A percentile compares a stretch with the other conserved stretches of the same genome.
Conservation (phyloP, 1,140 invertebrate species). For the Orius insidiosus region DNA sequence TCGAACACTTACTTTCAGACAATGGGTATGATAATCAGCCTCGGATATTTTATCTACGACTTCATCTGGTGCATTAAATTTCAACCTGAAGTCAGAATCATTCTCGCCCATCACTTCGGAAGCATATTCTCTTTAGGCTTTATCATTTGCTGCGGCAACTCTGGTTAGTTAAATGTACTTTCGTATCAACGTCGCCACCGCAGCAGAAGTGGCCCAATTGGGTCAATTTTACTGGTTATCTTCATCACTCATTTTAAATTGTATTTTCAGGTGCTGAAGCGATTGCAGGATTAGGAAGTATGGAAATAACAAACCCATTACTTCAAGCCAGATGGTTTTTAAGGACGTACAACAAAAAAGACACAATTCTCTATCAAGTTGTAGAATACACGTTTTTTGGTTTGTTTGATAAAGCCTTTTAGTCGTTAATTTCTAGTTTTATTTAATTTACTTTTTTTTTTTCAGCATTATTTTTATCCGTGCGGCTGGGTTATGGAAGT, state of each 20-base stretch:
- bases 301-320: conserved; percentile 40
- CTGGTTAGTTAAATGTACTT: conserved; percentile 19
- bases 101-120: conserved; percentile 34
- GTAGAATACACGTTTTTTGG: conserved; percentile 15
- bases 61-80: conserved; percentile 34
- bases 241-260: background rate
- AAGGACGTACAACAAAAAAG: conserved; percentile 23
- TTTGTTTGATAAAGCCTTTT: background rate
- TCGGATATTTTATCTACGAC: conserved; percentile 35
- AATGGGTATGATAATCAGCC: conserved; percentile 16
- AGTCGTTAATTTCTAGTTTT: background rate
- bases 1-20: conserved; percentile 11
- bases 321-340: conserved; percentile 35
- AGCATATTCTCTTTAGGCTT: conserved; percentile 29
- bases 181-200: no score
- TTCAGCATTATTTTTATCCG: conserved; percentile 12
- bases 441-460: background rate
- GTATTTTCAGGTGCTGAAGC: conserved; percentile 29
- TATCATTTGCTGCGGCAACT: conserved; percentile 29
- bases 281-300: conserved; percentile 26
- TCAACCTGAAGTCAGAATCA: conserved; percentile 29
- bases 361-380: conserved; percentile 14
- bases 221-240: no score
- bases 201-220: no score
- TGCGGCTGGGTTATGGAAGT: conserved; percentile 15